These are phyloP conservation scores for Ectropis grisescens DNA, from an alignment of 1,140 invertebrate species.

Conservation along the genomic window DNA sequence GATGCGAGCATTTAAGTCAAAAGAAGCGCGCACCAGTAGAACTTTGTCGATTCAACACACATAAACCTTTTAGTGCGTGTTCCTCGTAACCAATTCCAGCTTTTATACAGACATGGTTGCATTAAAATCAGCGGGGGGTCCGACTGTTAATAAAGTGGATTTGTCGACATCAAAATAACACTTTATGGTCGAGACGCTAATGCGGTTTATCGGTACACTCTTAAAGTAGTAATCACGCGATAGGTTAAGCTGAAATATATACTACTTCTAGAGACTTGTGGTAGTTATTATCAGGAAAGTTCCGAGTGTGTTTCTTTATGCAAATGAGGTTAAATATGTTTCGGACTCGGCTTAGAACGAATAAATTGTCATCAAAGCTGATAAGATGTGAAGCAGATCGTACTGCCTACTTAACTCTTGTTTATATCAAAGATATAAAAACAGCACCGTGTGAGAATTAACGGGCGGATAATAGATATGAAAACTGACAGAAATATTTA, in stretches of 20 bases:
- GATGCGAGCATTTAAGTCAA: constrained; percentile 58
- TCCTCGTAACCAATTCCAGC: constrained; percentile 8
- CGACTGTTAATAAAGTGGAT: constrained; percentile 56
- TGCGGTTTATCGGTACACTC: constrained; percentile 38
- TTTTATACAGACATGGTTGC: constrained; percentile 41
- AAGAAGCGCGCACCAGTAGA: constrained; percentile 33
- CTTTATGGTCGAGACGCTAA: constrained; percentile 51
- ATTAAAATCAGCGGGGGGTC: constrained; percentile 46
- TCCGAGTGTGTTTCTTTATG: too few relatives aligned
- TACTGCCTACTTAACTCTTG: too few relatives aligned
- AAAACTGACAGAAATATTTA: too few relatives aligned
- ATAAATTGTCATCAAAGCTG: too few relatives aligned
- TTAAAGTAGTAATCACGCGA: constrained; percentile 15
- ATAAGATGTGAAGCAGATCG: too few relatives aligned
- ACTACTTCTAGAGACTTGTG: too few relatives aligned
- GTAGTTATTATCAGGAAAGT: too few relatives aligned
- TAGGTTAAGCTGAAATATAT: constrained; percentile 12
- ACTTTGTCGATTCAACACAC: constrained; percentile 41
- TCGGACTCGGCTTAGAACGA: too few relatives aligned
- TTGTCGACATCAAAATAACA: constrained; percentile 65
- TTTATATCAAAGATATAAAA: too few relatives aligned
- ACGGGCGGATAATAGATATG: too few relatives aligned
- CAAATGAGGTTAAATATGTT: too few relatives aligned
- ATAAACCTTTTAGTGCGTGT: constrained; percentile 32
- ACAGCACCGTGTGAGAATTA: too few relatives aligned